A percentile compares a stretch with the other conserved stretches of the same genome.
These are phyloP conservation scores for Ectemnius cavifrons DNA, from an alignment of 2,888 invertebrate species.

Conservation along the genomic window DNA sequence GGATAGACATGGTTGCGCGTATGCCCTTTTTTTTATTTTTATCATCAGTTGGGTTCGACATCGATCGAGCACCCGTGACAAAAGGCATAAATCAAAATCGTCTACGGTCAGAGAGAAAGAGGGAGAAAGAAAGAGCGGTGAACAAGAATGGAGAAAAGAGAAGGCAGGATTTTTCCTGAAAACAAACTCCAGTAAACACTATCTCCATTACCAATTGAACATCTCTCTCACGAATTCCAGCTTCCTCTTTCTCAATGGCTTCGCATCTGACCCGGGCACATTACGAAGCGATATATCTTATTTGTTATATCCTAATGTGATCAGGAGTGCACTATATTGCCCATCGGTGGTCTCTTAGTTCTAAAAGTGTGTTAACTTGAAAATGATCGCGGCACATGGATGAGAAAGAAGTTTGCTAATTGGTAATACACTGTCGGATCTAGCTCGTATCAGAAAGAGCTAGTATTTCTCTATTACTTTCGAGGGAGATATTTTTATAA, in stretches of 20 bases:
- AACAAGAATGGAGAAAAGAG: constrained; percentile 3
- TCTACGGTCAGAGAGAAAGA: neutral
- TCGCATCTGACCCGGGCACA: neutral
- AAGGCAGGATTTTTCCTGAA: constrained; percentile 29
- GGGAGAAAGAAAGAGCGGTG: neutral
- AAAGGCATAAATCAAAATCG: constrained; percentile 24
- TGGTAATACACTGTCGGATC: too few species aligned
- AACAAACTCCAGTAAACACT: constrained; percentile 34
- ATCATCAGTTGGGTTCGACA: constrained; percentile 32
- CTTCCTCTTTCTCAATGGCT: neutral
- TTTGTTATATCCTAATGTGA: neutral
- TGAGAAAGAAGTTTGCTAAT: neutral
- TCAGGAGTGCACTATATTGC: neutral
- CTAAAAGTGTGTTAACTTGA: neutral
- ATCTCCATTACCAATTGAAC: constrained; percentile 42
- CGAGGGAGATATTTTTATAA: too few species aligned
- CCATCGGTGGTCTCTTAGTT: neutral
- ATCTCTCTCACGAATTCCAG: constrained; percentile 5
- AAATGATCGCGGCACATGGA: neutral
- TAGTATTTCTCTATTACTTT: too few species aligned
- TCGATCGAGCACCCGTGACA: constrained; percentile 36
- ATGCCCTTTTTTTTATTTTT: constrained; percentile 29
- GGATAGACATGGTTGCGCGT: neutral
- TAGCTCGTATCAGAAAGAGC: too few species aligned
- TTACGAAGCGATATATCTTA: neutral